Conservation (phyloP, 2,113 vertebrate species). For the Turdus rufiventris region DNA sequence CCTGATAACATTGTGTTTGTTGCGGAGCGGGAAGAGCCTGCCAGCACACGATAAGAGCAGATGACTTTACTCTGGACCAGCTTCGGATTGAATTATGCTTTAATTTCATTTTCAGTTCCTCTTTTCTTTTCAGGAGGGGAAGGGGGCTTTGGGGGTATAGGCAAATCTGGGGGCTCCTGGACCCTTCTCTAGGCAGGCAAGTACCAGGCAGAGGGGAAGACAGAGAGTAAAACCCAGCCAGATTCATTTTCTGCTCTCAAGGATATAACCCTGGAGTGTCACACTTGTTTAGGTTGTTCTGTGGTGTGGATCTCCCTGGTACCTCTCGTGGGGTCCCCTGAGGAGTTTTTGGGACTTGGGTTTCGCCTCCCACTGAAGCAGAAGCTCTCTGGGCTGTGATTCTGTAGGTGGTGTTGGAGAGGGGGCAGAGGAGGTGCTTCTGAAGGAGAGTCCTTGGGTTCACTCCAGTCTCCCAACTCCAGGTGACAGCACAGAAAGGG, state of each 20-base stretch:
- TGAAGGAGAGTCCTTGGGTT: not conserved
- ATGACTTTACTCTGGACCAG: constrained; percentile 52
- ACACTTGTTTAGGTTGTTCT: not conserved
- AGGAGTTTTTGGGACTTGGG: not conserved
- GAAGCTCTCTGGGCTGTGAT: not conserved
- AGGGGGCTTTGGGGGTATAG: not conserved
- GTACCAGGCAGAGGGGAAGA: not conserved
- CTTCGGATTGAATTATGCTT: constrained; percentile 65
- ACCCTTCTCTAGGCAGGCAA: not conserved
- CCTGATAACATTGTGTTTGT: constrained; percentile 71
- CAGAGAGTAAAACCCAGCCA: not conserved
- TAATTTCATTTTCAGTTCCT: constrained; percentile 58
- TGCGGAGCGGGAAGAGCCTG: constrained; percentile 60
- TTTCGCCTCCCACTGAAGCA: not conserved
- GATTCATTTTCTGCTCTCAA: not conserved
- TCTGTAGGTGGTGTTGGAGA: not conserved
- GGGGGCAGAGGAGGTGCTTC: not conserved
- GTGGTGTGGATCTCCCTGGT: fast-evolving
- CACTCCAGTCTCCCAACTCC: not conserved
- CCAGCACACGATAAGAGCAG: constrained; percentile 63
- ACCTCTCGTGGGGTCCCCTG: not conserved
- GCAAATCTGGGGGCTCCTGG: not conserved
- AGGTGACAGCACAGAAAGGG: not conserved
- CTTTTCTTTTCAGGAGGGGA: constrained; percentile 35
- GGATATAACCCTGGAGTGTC: not conserved